These are phyloP conservation scores for Anguilla megastoma DNA, from an alignment of 2,797 vertebrate species.

Conservation along the genomic window DNA sequence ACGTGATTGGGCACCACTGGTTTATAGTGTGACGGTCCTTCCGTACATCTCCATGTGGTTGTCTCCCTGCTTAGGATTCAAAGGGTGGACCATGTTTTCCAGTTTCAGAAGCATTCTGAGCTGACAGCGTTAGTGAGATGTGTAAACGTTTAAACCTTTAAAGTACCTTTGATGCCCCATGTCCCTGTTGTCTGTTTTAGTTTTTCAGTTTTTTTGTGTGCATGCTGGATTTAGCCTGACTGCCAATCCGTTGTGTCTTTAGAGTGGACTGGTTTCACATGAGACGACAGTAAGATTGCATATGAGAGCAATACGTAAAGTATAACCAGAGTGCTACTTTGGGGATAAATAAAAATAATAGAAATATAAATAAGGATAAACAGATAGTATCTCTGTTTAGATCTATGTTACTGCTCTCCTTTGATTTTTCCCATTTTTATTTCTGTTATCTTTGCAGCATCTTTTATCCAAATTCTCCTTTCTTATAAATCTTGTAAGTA, in stretches of 20 bases:
- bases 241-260: conserved; percentile 72
- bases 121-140: conserved; percentile 30
- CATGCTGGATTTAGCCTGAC: conserved; percentile 74
- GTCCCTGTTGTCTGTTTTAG: conserved; percentile 55
- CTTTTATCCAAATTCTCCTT: conserved; percentile 90
- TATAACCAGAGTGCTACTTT: conserved; percentile 44
- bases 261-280: conserved; percentile 69
- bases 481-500: conserved; percentile 91
- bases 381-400: conserved; percentile 74
- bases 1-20: too few species aligned
- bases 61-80: neutral
- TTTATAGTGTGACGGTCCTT: neutral
- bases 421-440: conserved; percentile 89
- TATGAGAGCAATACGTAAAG: neutral
- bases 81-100: neutral
- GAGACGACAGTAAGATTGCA: conserved; percentile 48
- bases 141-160: conserved; percentile 1
- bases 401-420: conserved; percentile 77
- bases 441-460: conserved; percentile 88
- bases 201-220: conserved; percentile 54
- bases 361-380: conserved; percentile 39
- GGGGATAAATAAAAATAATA: conserved; percentile 57
- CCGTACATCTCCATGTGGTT: neutral
- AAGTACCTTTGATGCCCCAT: conserved; percentile 63
- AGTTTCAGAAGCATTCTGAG: conserved; percentile 36